Evolutionary conservation across 2,113 vertebrate species (phyloP), one percentile per base, ranked within the genome.

Genomic region (Chloropsis cyanopogon): DNA sequence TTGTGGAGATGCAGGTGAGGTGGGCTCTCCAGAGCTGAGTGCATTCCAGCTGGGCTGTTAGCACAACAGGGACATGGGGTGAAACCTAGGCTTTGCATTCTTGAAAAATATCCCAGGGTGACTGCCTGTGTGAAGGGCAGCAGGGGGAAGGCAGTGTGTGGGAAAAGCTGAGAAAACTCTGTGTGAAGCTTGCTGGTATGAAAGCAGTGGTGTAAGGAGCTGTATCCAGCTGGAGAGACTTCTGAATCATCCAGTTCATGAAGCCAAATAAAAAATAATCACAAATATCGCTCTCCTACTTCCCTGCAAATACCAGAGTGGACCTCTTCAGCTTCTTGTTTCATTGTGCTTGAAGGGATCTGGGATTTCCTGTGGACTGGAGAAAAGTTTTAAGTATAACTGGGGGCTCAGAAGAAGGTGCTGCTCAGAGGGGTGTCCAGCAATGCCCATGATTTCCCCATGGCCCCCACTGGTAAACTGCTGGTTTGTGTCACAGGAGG

Each of bases 381-480:
- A 59, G 70, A 28, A 42, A 52, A n/a, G 29, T 29, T 35, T 29
- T 21, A 16, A 57, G 10, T 3, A 0, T 42, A 17, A 6, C 24
- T 35, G 18, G 22, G 49, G 46, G 25, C 6, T 70, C n/a, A 57
- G 65, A 13, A 60, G 63, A 33, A 49, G n/a, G 28, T 33, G 3
- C 29, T 1, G 7, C 57, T 57, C 54, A 44, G 65, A 4, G 46
- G 41, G 24, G 41, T 35, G 59, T 56, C 60, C 60, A 49, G 77
- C n/a, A 65, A 1, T 0, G 4, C 26, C 35, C 3, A 1, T 7
- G 5, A 29, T 3, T 65, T 41, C 39, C 22, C 66, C 7, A 8
- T 10, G 15, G 16, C 22, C 59, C 47, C 41, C 5, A 2, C 33
- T 5, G 31, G 33, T 35, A 9, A 37, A 37, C 8, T 0, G 1